phyloP scores from a whole-genome alignment of 2,113 vertebrate species.

The Vireo altiloquus region DNA sequence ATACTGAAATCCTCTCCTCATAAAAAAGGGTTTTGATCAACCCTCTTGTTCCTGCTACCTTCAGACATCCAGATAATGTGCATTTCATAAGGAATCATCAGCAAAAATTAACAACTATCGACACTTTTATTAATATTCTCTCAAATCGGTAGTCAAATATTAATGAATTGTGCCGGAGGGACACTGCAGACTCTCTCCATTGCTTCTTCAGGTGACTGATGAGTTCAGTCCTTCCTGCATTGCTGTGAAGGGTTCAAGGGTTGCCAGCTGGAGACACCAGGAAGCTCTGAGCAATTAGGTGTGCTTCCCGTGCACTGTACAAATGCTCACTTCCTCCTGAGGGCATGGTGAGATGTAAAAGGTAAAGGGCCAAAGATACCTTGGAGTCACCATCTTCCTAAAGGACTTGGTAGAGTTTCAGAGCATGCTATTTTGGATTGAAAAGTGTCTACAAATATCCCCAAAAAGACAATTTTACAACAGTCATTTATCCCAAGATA shows the following conservation, averaged over 20 bases:
- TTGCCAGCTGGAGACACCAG: background rate
- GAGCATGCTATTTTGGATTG: accelerated
- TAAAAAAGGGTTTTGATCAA: background rate
- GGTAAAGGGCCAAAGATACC: background rate
- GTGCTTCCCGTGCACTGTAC: background rate
- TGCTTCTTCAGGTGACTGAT: background rate
- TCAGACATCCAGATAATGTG: background rate
- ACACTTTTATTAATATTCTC: background rate
- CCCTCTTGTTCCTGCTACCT: background rate
- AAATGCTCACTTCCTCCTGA: background rate
- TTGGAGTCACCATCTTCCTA: background rate
- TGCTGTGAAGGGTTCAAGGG: background rate
- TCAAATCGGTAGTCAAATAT: background rate
- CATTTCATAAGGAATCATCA: background rate
- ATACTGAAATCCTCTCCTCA: background rate
- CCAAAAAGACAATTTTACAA: accelerated
- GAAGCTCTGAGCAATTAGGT: background rate
- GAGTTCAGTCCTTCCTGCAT: background rate
- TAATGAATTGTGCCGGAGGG: background rate
- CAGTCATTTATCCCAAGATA: background rate
- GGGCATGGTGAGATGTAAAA: background rate
- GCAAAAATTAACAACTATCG: background rate
- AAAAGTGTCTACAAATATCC: accelerated
- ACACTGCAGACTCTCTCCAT: background rate
- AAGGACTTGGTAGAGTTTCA: background rate